These are phyloP conservation scores for Dermatemys mawii DNA, from an alignment of 2,113 vertebrate genomes.

Conservation along the genomic window DNA sequence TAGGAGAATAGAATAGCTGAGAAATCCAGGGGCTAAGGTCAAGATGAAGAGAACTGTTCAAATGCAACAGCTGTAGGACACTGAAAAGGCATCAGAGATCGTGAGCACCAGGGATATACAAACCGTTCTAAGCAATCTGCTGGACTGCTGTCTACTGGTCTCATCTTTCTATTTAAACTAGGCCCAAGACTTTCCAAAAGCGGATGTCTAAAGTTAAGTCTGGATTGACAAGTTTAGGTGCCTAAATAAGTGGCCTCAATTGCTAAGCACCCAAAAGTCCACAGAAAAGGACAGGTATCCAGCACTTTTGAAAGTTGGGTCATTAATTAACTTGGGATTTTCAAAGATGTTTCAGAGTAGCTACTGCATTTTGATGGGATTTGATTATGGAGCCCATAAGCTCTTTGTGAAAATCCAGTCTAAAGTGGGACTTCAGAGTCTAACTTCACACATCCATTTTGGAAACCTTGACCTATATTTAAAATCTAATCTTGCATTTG, in stretches of 20 bases:
- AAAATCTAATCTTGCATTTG: not conserved
- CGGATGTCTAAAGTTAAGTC: slow-evolving; percentile 52
- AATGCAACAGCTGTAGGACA: slow-evolving; percentile 49
- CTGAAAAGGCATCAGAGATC: slow-evolving; percentile 60
- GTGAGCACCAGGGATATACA: slow-evolving; percentile 57
- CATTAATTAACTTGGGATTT: not conserved
- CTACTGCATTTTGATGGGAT: not conserved
- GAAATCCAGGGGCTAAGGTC: slow-evolving; percentile 67
- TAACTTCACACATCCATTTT: not conserved
- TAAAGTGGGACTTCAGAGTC: not conserved
- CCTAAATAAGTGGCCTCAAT: slow-evolving; percentile 40
- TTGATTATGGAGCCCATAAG: not conserved
- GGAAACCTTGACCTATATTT: slow-evolving; percentile 38
- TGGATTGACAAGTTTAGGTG: not conserved
- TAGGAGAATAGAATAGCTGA: slow-evolving; percentile 61
- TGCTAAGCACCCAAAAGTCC: slow-evolving; percentile 38
- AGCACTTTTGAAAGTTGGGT: slow-evolving; percentile 46
- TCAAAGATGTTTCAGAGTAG: not conserved
- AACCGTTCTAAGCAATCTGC: slow-evolving; percentile 47
- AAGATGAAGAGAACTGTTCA: slow-evolving; percentile 70
- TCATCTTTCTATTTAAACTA: slow-evolving; percentile 65
- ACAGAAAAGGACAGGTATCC: slow-evolving; percentile 8
- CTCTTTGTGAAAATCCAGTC: not conserved
- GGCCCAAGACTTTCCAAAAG: slow-evolving; percentile 68
- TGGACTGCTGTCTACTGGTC: slow-evolving; percentile 51